phyloP scores from a whole-genome alignment of 2,797 vertebrate genomes.

The Poeciliopsis gracilis region DNA sequence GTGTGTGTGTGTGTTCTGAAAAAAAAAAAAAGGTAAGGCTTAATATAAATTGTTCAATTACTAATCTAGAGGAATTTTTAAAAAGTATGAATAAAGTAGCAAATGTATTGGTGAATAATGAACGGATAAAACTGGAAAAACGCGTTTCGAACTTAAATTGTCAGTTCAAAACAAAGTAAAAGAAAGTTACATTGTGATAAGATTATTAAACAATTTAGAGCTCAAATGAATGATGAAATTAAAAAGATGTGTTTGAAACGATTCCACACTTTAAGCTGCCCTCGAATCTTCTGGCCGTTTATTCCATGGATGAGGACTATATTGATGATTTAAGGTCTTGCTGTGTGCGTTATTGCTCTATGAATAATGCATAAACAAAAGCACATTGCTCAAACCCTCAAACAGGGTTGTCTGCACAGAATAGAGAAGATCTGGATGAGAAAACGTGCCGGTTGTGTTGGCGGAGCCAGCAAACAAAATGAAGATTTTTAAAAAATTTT shows the following conservation, averaged over 20 bases:
- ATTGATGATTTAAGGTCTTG: background rate
- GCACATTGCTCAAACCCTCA: background rate
- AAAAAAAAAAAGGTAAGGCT: too few relatives aligned
- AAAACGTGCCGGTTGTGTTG: background rate
- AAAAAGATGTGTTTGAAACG: background rate
- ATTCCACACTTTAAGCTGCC: background rate
- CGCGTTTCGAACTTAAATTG: too few relatives aligned
- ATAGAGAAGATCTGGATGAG: background rate
- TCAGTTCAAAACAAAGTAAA: background rate
- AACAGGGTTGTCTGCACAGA: background rate
- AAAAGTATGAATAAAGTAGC: too few relatives aligned
- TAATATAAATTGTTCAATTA: too few relatives aligned
- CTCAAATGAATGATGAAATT: background rate
- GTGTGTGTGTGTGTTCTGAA: too few relatives aligned
- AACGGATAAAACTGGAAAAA: too few relatives aligned
- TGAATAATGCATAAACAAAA: background rate
- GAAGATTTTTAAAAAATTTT: background rate
- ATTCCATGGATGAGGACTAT: background rate
- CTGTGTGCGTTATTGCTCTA: background rate
- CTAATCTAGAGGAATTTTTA: too few relatives aligned
- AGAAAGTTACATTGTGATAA: background rate
- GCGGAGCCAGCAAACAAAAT: background rate
- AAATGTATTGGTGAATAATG: too few relatives aligned
- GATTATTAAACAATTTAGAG: background rate
- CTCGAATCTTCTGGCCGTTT: background rate